These are phyloP conservation scores for Dipodomys merriami DNA, from an alignment of 2,113 vertebrate species.

Conservation along the genomic window DNA sequence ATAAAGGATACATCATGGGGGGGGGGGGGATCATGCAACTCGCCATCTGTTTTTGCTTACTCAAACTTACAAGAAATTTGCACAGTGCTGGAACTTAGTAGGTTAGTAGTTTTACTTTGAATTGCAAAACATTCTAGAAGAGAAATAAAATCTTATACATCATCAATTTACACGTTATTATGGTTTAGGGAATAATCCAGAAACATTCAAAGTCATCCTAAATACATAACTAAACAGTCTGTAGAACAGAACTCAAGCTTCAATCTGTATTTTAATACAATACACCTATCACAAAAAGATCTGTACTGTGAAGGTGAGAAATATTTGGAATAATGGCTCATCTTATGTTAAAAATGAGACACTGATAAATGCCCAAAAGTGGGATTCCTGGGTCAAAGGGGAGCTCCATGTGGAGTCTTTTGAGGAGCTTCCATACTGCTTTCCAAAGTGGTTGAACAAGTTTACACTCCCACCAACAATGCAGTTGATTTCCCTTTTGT, in stretches of 20 bases:
- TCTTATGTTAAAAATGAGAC: background rate
- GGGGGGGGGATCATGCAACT: background rate
- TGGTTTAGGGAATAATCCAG: background rate
- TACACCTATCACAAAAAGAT: background rate
- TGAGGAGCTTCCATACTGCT: too few relatives aligned
- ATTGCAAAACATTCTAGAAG: background rate
- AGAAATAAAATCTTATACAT: background rate
- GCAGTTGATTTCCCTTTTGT: too few relatives aligned
- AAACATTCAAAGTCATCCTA: background rate
- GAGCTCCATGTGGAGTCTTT: too few relatives aligned
- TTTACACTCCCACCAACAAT: too few relatives aligned
- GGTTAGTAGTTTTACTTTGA: background rate
- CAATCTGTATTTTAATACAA: background rate
- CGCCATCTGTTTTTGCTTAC: background rate
- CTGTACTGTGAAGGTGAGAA: background rate
- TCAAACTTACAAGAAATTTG: background rate
- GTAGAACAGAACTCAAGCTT: background rate
- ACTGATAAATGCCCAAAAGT: background rate
- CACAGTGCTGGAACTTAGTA: background rate
- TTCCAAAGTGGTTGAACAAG: too few relatives aligned
- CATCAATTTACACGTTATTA: background rate
- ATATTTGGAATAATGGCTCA: background rate
- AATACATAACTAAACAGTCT: background rate
- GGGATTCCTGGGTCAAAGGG: too few relatives aligned
- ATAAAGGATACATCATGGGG: background rate